Evolutionary conservation across 2,888 invertebrate species (phyloP), one percentile per base, ranked within the genome.

Genomic region (Rosalia funebris): DNA sequence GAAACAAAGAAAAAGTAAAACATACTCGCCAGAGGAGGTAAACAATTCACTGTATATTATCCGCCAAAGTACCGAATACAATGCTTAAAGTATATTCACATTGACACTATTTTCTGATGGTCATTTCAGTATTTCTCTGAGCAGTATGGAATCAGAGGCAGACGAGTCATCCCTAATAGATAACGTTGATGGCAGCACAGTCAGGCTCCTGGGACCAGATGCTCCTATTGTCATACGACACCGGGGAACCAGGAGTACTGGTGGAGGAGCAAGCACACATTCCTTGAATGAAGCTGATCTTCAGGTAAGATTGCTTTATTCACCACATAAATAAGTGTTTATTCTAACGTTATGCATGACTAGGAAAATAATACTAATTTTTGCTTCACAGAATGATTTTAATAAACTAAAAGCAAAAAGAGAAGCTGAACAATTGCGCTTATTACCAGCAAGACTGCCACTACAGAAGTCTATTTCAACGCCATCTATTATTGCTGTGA

Each of bases 381-480:
- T n/a, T n/a, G n/a, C n/a, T 44, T 78, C 79, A 60, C 81, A 90
- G 89, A 89, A 88, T 76, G 90, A 89, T 82, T 90, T 90, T 81
- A 89, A 89, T 82, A 90, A 91, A 76, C 85, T 90, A 68, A 84
- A 84, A 69, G 84, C 84, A 32, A 87, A 87, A 77, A 79, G 86
- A 50, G 86, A 87, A 75, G 85, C 86, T 1, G 84, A 85, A 75
- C 82, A 82, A 58, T 70, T 82, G 56, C 78, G 79, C 71, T 74
- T 85, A 81, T 82, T 87, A 73, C 87, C 86, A 68, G 86, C 88
- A 52, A 86, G 93, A 15, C 84, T 93, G 73, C 92, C 93, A 57
- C 84, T 95, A 50, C 95, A 95, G 82, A 95, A 95, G 83, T 93
- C 93, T 48, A 91, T 95, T 58, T 95, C 95, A 12, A 95, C 95